A percentile compares a stretch with the other conserved stretches of the same genome.
Conservation (phyloP, 2,113 vertebrate genomes). For the Ascaphus truei region DNA sequence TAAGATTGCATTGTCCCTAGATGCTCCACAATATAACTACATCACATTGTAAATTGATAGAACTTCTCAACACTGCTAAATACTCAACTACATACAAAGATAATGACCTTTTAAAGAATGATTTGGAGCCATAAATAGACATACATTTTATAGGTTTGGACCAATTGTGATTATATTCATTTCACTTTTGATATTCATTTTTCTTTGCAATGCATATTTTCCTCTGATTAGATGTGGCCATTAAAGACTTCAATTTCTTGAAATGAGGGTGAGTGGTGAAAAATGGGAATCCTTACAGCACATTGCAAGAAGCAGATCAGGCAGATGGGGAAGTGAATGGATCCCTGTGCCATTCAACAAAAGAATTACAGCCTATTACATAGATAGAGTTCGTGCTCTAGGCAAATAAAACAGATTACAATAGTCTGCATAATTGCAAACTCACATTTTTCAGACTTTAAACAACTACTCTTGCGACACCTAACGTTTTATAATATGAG, state of each 20-base stretch:
- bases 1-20: constrained; percentile 2
- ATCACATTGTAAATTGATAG: constrained; percentile 7
- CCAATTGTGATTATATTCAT: constrained; percentile 16
- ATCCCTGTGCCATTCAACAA: constrained; percentile 18
- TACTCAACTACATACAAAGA: constrained; percentile 1
- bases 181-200: constrained; percentile 24
- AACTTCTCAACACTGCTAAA: background rate
- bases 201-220: constrained; percentile 17
- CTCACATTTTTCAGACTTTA: constrained; percentile 1
- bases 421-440: constrained; percentile 15
- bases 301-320: constrained; percentile 10
- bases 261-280: constrained; percentile 11
- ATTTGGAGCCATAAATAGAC: constrained; percentile 14
- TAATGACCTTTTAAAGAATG: constrained; percentile 21
- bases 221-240: constrained; percentile 5
- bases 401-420: constrained; percentile 21
- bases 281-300: constrained; percentile 15
- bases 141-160: constrained; percentile 1
- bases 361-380: constrained; percentile 16
- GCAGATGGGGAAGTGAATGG: constrained; percentile 19
- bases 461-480: constrained; percentile 10
- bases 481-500: background rate
- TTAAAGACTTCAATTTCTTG: constrained; percentile 13
- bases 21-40: constrained; percentile 8
- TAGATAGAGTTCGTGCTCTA: constrained; percentile 23